These are phyloP conservation scores for Pangasius krempfi DNA, from an alignment of 2,797 vertebrate species.

Conservation along the genomic window DNA sequence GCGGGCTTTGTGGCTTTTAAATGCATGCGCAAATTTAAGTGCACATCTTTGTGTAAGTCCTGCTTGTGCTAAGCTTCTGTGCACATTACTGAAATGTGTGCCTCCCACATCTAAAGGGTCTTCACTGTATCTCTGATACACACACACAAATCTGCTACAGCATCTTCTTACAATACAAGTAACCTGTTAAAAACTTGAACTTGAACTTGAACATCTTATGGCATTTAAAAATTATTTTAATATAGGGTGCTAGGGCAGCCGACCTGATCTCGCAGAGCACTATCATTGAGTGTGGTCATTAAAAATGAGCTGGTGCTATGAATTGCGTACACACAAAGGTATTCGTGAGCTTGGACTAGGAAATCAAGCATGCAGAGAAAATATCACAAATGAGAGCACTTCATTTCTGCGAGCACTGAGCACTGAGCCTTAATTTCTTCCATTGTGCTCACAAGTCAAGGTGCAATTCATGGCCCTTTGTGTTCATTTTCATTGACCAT, in stretches of 20 bases:
- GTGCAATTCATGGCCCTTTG: neutral
- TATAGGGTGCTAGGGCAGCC: neutral
- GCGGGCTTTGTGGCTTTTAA: constrained; percentile 36
- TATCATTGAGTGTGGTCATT: neutral
- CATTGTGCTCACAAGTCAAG: neutral
- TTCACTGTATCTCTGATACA: neutral
- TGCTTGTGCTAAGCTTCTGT: constrained; percentile 26
- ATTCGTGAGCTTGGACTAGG: neutral
- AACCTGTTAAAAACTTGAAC: neutral
- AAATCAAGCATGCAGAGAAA: neutral
- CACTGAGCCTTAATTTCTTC: neutral
- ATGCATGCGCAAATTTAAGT: constrained; percentile 19
- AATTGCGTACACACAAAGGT: neutral
- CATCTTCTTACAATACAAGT: neutral
- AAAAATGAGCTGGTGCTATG: too few species aligned
- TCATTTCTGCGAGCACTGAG: neutral
- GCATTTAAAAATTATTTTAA: neutral
- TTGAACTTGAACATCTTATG: neutral
- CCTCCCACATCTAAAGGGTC: constrained; percentile 2
- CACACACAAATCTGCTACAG: neutral
- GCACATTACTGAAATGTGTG: constrained; percentile 8
- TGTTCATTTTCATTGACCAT: neutral
- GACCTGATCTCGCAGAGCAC: neutral
- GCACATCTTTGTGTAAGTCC: constrained; percentile 1
- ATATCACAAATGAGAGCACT: neutral